These are phyloP conservation scores for Parauchenoglanis ngamensis DNA, from an alignment of 2,797 vertebrate species.

Conservation along the genomic window DNA sequence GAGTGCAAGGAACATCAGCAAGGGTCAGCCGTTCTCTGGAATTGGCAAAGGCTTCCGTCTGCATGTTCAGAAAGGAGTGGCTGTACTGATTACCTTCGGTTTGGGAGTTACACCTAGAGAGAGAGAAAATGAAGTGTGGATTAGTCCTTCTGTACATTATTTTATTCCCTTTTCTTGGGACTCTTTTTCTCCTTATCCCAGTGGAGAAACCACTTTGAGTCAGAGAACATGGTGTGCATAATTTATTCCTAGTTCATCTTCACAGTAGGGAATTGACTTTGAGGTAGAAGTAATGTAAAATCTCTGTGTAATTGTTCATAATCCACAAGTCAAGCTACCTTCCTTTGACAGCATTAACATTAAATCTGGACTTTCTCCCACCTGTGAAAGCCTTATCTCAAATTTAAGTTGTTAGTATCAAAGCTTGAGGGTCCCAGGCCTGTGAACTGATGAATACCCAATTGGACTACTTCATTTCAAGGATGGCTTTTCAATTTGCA, in stretches of 20 bases:
- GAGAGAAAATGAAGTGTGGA: constrained; percentile 25
- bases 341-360: constrained; percentile 61
- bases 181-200: constrained; percentile 10
- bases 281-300: constrained; percentile 61
- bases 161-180: neutral
- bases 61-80: constrained; percentile 66
- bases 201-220: constrained; percentile 12
- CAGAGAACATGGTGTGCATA: constrained; percentile 34
- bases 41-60: constrained; percentile 54
- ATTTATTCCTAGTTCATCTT: constrained; percentile 46
- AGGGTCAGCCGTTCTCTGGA: constrained; percentile 64
- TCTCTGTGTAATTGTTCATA: constrained; percentile 73
- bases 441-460: constrained; percentile 34
- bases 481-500: constrained; percentile 44
- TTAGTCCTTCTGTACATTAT: constrained; percentile 2
- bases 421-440: constrained; percentile 56
- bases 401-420: constrained; percentile 64
- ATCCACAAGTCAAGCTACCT: constrained; percentile 61
- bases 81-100: constrained; percentile 64
- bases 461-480: constrained; percentile 44
- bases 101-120: constrained; percentile 53
- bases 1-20: constrained; percentile 76
- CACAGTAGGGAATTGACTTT: constrained; percentile 49
- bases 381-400: constrained; percentile 59
- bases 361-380: constrained; percentile 54